Evolutionary conservation across 2,888 invertebrate species (phyloP), one percentile per base, ranked within the genome.

Genomic region (Chaetoderma sp.): DNA sequence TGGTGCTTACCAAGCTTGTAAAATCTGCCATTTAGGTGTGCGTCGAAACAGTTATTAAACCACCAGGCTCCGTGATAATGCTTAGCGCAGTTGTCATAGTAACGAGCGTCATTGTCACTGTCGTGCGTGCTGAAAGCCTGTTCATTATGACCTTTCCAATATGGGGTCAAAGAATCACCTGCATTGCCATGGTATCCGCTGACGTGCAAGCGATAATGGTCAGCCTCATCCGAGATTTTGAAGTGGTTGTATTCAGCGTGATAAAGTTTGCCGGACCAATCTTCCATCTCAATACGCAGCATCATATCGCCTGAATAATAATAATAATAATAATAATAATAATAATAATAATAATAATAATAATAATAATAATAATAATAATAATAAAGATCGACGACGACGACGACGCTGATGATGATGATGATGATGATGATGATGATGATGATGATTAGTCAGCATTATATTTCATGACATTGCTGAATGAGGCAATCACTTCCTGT

Each of bases 121-220:
- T 96, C 96, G 69, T 92, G 91, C 0, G 96, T 92, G 62, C 95
- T 95, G 87, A 96, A 96, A 73, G 94, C 92, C 94, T 95, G 95
- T 52, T 91, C 91, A 86, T 95, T 94, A 83, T 96, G 96, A 83
- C 94, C 95, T 73, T 93, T 92, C 78, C 83, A 82, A 52, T 73
- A 70, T 55, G 85, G 76, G 62, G 81, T 80, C 75, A 96, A 89
- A 0, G 96, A 95, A 82, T 96, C 95, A 59, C 94, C 94, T 0
- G 95, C 94, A 79, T 95, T 95, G 1, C 96, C 96, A 70, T 80
- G 74, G 85, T 93, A 96, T 0, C 92, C 93, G 55, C 89, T 88
- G 0, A 95, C 91, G 50, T 90, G 89, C 45, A 96, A 87, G 39
- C 91, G 90, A 86, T 93, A 96, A 0, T 94, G 93, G 52, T 90